Conservation (phyloP, 2,888 invertebrate species). For the Keiferia lycopersicella region DNA sequence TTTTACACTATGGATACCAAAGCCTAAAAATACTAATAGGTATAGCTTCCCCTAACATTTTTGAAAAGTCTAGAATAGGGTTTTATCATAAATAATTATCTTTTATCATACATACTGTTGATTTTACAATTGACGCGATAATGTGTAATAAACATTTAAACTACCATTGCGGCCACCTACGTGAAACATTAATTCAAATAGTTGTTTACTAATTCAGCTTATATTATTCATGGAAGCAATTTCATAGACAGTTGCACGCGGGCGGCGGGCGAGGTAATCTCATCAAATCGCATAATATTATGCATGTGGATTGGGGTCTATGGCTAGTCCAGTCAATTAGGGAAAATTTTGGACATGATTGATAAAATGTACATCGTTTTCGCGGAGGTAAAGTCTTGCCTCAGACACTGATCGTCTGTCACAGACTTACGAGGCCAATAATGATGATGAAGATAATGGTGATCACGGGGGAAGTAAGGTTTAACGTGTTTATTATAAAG, state of each 20-base stretch:
- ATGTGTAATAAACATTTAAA: neutral
- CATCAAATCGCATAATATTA: neutral
- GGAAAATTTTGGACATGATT: neutral
- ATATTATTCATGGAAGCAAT: slow-evolving; percentile 5
- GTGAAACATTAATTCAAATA: neutral
- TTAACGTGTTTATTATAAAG: no score
- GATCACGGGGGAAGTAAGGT: no score
- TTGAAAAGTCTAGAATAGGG: no score
- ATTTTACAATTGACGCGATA: neutral
- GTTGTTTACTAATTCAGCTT: neutral
- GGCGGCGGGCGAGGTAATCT: neutral
- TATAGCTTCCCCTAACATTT: no score
- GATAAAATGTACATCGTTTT: no score
- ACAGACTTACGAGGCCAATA: no score
- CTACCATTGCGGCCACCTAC: neutral
- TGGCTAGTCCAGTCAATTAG: neutral
- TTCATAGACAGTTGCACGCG: slow-evolving; percentile 25
- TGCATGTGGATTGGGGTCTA: neutral
- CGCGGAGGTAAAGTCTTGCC: no score
- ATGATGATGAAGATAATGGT: no score
- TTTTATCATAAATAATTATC: neutral
- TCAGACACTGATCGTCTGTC: no score
- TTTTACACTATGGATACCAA: no score
- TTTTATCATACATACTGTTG: no score
- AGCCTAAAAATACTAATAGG: no score